phyloP scores from a whole-genome alignment of 2,888 invertebrate genomes.

The Chloroclysta siterata region DNA sequence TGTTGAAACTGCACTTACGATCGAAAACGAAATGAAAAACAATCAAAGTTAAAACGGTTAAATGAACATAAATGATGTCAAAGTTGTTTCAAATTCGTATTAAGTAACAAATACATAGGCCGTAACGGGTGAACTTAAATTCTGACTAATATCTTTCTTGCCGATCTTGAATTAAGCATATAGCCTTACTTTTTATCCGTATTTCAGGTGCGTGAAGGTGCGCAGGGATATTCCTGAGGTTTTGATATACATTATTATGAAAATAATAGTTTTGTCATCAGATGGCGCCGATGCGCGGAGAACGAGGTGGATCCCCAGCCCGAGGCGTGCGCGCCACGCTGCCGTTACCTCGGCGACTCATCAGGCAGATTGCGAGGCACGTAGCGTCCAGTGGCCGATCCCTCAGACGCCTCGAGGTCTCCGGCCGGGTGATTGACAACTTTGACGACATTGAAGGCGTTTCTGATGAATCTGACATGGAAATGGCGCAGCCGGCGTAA shows the following conservation, averaged over 20 bases:
- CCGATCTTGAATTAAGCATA: too few species aligned
- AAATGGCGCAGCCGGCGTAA: slow-evolving; percentile 75
- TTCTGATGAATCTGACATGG: slow-evolving; percentile 77
- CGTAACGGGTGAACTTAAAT: too few species aligned
- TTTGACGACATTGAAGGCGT: slow-evolving; percentile 78
- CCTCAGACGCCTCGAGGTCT: slow-evolving; percentile 79
- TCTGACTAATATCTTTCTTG: too few species aligned
- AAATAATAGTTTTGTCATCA: slow-evolving; percentile 38
- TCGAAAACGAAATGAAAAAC: too few species aligned
- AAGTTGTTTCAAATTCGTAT: too few species aligned
- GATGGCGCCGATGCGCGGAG: slow-evolving; percentile 84
- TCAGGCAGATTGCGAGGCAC: slow-evolving; percentile 80
- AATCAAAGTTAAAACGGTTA: too few species aligned
- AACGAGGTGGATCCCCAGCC: slow-evolving; percentile 78
- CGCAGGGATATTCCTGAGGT: too few species aligned
- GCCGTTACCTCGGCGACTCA: slow-evolving; percentile 78
- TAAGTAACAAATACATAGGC: too few species aligned
- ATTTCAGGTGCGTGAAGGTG: too few species aligned
- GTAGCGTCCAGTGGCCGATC: slow-evolving; percentile 81
- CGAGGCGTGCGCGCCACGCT: slow-evolving; percentile 79
- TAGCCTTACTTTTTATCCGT: too few species aligned
- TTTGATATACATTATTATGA: background rate
- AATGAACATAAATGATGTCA: too few species aligned
- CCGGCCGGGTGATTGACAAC: slow-evolving; percentile 80
- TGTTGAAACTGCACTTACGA: too few species aligned